Conservation (phyloP, 1,140 invertebrate species). For the Tetramorium alpestre region DNA sequence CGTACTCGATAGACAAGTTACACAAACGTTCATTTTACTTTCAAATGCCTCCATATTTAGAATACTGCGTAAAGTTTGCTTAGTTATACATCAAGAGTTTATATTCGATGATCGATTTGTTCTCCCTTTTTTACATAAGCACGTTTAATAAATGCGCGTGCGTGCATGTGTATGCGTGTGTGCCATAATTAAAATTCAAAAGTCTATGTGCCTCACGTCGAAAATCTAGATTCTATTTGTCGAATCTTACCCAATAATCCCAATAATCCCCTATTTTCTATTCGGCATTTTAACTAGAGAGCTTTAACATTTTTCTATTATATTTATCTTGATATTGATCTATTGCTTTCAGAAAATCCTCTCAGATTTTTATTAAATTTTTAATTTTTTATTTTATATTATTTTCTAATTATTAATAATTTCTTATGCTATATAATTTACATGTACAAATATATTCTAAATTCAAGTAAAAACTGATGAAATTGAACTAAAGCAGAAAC, state of each 20-base stretch:
- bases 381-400: background rate
- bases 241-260: background rate
- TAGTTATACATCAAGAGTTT: background rate
- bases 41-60: slow-evolving; percentile 32
- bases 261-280: background rate
- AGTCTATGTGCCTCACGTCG: no score
- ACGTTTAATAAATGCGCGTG: background rate
- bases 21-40: slow-evolving; percentile 38
- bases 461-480: background rate
- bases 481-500: background rate
- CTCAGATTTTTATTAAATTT: no score
- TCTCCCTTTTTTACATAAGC: background rate
- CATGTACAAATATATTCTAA: background rate
- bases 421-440: background rate
- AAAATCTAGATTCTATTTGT: background rate
- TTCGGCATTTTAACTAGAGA: background rate
- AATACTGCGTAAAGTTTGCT: background rate
- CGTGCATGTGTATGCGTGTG: background rate
- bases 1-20: background rate
- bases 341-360: no score
- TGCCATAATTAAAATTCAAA: background rate
- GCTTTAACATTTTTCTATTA: background rate
- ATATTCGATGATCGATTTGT: background rate
- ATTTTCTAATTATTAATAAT: background rate
- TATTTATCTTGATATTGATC: background rate